Base-by-base conservation (phyloP, 2,113 vertebrate genomes). In the Laterallus jamaicensis region DNA sequence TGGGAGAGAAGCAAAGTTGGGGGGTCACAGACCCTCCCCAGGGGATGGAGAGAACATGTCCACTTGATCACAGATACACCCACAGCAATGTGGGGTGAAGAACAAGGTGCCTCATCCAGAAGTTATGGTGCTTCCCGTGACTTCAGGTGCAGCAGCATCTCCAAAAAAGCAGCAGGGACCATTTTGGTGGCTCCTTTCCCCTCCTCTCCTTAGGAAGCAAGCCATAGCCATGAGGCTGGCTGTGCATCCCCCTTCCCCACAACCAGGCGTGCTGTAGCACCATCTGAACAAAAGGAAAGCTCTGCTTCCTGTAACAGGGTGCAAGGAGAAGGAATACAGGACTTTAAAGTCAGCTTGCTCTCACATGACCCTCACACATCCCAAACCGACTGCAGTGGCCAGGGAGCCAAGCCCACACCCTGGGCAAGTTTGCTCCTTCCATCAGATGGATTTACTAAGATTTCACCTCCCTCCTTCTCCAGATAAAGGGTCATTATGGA, bases 191-290 rank as follows among this genome's bases (percentile, higher is more conserved):
- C 44, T 54, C 62, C 50, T 60, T 42, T 58, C 60, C 58, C 70
- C 66, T 60, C 9, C 42, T 35, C 42, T 58, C 32, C 42, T 35
- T 14, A 7, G 49, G 18, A 55, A 59, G 22, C 0, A 3, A 49
- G 25, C 37, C 15, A 2, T 1, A 35, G 25, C 25, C 1, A 0
- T 6, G 7, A 31, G 26, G 40, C 31, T 11, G 62, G 58, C 64
- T 59, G 52, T 1, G 1, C 8, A 5, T 16, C 55, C 31, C 42
- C 24, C 44, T 71, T 32, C 64, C 20, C 25, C 20, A 5, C 58
- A 26, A 22, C 31, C 50, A 66, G 32, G 29, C 15, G 2, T 15
- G 64, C 39, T 32, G 21, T n/a, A 60, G 64, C 70, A 31, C 5
- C 5, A 3, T 2, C 42, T 59, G 25, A 60, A n/a, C 47, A 44